Conservation (phyloP, 2,113 vertebrate genomes). For the Stigmatopora nigra region DNA sequence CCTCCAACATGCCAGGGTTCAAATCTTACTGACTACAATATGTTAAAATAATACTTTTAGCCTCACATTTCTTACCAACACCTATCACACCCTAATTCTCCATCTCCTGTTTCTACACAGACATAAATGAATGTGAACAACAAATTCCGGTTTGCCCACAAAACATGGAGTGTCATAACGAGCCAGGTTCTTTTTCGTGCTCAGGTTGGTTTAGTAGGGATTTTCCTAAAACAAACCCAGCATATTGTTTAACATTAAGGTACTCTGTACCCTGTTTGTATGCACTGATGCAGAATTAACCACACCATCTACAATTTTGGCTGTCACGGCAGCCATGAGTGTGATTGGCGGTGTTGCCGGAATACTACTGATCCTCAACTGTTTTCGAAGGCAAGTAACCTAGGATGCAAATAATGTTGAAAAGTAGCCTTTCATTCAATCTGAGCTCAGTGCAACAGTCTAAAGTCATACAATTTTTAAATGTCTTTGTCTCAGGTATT, state of each 20-base stretch:
- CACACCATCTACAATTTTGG: constrained; percentile 36
- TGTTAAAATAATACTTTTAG: neutral
- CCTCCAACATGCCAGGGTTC: constrained; percentile 66
- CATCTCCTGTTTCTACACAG: constrained; percentile 38
- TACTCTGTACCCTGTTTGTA: constrained; percentile 6
- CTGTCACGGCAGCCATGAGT: constrained; percentile 53
- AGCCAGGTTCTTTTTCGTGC: constrained; percentile 64
- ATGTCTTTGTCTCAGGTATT: constrained; percentile 49
- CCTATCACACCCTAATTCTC: neutral
- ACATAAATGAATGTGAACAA: constrained; percentile 67
- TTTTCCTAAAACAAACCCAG: neutral
- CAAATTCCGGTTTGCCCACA: constrained; percentile 50
- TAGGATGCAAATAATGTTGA: neutral
- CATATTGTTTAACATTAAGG: neutral
- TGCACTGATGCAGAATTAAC: constrained; percentile 45
- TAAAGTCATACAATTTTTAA: neutral
- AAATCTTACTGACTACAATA: neutral
- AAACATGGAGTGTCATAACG: constrained; percentile 60
- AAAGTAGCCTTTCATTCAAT: neutral
- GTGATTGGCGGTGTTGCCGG: constrained; percentile 49
- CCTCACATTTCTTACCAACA: neutral
- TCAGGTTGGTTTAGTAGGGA: constrained; percentile 45
- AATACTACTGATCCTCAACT: constrained; percentile 47
- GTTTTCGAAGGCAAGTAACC: constrained; percentile 54
- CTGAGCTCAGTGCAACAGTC: neutral